These are phyloP conservation scores for Phalangium opilio DNA, from an alignment of 2,888 invertebrate species.

Conservation along the genomic window DNA sequence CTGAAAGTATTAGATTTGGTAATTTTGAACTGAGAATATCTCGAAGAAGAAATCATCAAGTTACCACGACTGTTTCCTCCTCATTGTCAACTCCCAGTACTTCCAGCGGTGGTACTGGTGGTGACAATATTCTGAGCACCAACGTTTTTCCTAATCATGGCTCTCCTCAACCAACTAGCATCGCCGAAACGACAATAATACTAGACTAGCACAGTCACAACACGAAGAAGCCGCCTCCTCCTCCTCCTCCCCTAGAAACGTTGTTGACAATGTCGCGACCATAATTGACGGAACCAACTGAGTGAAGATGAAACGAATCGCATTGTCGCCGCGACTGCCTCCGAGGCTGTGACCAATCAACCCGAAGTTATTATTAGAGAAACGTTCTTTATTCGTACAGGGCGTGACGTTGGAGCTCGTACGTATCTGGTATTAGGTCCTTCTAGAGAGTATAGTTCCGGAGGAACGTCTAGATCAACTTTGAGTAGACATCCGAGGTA, in stretches of 20 bases:
- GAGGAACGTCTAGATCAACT: constrained; percentile 25
- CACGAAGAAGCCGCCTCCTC: not conserved
- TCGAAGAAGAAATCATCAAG: not conserved
- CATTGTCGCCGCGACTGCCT: too few species aligned
- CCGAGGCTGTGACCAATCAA: not conserved
- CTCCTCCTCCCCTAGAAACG: not conserved
- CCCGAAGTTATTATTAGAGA: not conserved
- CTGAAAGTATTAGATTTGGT: constrained; percentile 2
- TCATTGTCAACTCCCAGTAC: not conserved
- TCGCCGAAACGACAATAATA: too few species aligned
- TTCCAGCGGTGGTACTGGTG: not conserved
- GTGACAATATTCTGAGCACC: too few species aligned
- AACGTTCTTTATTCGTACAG: constrained; percentile 6
- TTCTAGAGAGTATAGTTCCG: constrained; percentile 25
- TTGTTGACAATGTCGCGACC: not conserved
- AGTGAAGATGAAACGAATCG: too few species aligned
- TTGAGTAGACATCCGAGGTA: too few species aligned
- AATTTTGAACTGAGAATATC: constrained; percentile 5
- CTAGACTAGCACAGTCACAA: too few species aligned
- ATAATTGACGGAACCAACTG: too few species aligned
- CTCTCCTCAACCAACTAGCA: too few species aligned
- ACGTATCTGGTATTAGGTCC: constrained; percentile 3
- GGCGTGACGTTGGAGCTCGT: constrained; percentile 4
- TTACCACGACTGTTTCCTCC: not conserved
- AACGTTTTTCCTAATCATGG: too few species aligned